These are phyloP conservation scores for Aplysia californica DNA, from an alignment of 1,140 invertebrate genomes.

Conservation along the genomic window DNA sequence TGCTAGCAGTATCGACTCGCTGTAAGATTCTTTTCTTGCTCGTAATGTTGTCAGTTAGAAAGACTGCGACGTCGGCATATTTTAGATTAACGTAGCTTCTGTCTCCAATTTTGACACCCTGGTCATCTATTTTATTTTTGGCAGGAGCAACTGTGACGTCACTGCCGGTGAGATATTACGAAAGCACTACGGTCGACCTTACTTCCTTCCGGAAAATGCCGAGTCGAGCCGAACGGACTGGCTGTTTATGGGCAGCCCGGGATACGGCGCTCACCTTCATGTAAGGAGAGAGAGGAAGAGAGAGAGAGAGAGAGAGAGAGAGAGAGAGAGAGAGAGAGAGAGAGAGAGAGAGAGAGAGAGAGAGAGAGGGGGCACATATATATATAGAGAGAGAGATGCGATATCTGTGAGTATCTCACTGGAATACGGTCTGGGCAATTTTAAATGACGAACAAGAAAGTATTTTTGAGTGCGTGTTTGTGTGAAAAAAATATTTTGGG, in stretches of 20 bases:
- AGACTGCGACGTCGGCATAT: too few relatives aligned
- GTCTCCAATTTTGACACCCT: too few relatives aligned
- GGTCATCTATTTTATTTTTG: too few relatives aligned
- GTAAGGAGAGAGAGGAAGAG: conserved; percentile 72
- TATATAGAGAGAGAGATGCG: too few relatives aligned
- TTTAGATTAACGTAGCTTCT: too few relatives aligned
- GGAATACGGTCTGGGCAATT: background rate
- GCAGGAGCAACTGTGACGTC: conserved; percentile 65
- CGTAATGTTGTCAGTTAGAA: too few relatives aligned
- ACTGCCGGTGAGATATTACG: conserved; percentile 79
- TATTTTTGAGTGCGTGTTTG: too few relatives aligned
- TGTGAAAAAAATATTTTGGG: too few relatives aligned
- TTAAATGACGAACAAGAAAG: background rate
- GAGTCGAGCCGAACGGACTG: conserved; percentile 90
- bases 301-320: background rate
- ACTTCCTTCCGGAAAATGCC: conserved; percentile 86
- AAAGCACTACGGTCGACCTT: conserved; percentile 84
- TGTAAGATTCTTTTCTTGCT: too few relatives aligned
- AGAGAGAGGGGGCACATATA: too few relatives aligned
- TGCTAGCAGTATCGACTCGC: too few relatives aligned
- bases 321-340: background rate
- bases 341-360: background rate
- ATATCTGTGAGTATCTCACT: background rate
- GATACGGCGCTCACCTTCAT: conserved; percentile 93
- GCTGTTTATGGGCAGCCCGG: conserved; percentile 96